Base-by-base conservation (phyloP, 2,888 invertebrate species). In the Spilarctia lutea region DNA sequence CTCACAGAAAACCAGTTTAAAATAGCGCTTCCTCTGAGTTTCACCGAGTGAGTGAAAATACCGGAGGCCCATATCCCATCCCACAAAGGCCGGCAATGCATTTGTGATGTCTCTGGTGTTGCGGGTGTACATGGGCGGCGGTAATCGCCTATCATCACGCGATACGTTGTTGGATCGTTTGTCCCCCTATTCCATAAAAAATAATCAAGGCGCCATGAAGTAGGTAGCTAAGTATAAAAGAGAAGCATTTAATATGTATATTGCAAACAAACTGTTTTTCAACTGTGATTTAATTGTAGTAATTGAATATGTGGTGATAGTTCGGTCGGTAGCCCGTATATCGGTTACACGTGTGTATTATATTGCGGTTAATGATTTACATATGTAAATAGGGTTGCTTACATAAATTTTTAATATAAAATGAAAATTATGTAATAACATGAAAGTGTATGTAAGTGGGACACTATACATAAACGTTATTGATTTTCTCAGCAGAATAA, bases 241-340 rank as follows among this genome's bases (percentile, higher is more conserved):
- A 56, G n/a, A n/a, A 56, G 27, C 18, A 39, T 11, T 30, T 20
- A 56, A 56, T 56, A 52, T n/a, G n/a, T n/a, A n/a, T 8, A 56
- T 56, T 56, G 52, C 11, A 56, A 56, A 56, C n/a, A 11, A 71
- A 63, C 7, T 33, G n/a, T 30, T 35, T 45, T 45, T 33, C 33
- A 35, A 24, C 8, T 67, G 27, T 33, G 33, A 56, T 70, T 42
- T 11, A 20, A 71, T 66, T 56, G 70, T 70, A 60, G 60, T 60
- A 60, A 60, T 27, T 60, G n/a, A 13, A 66, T 66, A 52, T 30
- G 30, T 11, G 33, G 42, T 18, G 65, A 70, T 66, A 71, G 70
- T 35, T 66, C 74, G 35, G 68, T 72, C 48, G 71, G 69, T 65
- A 67, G 74, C 75, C 45, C 42, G 68, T 65, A 68, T 75, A 65